Conservation (phyloP, 2,888 invertebrate genomes). For the Syritta pipiens region DNA sequence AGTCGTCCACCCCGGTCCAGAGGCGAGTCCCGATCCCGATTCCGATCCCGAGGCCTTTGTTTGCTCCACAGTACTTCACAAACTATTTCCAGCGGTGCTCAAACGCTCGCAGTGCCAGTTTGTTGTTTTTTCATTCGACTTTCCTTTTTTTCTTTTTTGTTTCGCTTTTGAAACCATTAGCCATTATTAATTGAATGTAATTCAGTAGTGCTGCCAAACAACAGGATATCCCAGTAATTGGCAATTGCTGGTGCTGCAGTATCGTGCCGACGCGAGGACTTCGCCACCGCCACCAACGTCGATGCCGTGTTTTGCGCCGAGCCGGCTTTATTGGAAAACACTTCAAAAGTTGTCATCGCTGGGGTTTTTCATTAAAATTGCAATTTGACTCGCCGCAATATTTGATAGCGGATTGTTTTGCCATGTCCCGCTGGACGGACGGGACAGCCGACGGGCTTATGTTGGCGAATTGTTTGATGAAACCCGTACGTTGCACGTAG, state of each 20-base stretch:
- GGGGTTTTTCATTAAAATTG: slow-evolving; percentile 60
- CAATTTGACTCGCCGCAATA: slow-evolving; percentile 60
- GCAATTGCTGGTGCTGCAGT: slow-evolving; percentile 34
- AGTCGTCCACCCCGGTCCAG: too few relatives aligned
- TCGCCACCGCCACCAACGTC: neutral
- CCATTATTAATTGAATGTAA: slow-evolving; percentile 34
- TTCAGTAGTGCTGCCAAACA: slow-evolving; percentile 3
- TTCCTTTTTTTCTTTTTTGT: too few relatives aligned
- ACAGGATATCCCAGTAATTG: slow-evolving; percentile 40
- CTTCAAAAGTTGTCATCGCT: slow-evolving; percentile 51
- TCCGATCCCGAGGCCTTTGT: too few relatives aligned
- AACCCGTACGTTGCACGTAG: neutral
- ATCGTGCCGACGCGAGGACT: neutral
- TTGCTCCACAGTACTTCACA: too few relatives aligned
- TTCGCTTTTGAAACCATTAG: slow-evolving; percentile 11
- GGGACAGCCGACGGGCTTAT: slow-evolving; percentile 12
- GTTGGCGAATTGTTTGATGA: slow-evolving; percentile 29
- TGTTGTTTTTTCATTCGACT: too few relatives aligned
- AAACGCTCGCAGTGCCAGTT: too few relatives aligned
- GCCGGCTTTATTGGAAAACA: slow-evolving; percentile 39
- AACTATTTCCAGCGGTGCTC: too few relatives aligned
- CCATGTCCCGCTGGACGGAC: slow-evolving; percentile 13
- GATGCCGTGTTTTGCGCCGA: too few relatives aligned
- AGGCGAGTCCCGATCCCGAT: too few relatives aligned
- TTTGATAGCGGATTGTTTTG: slow-evolving; percentile 49